phyloP scores from a whole-genome alignment of 2,113 vertebrate genomes.

The Hippoglossus stenolepis region DNA sequence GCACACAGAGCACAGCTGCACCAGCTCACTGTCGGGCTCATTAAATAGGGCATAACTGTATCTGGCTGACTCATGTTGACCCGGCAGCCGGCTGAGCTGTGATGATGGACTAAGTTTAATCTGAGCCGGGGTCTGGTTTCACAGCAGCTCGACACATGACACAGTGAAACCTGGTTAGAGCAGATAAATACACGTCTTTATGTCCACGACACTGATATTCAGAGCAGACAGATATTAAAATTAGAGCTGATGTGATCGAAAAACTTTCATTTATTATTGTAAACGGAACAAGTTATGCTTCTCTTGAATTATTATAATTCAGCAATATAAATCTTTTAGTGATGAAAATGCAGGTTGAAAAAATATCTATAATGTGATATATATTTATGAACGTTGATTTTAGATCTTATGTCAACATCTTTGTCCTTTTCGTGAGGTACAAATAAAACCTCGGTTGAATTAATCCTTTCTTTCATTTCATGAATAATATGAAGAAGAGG shows the following conservation, averaged over 20 bases:
- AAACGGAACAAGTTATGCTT: too few species aligned
- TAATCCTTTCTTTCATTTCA: too few species aligned
- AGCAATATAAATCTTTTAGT: too few species aligned
- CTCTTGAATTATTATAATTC: too few species aligned
- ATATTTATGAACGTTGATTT: too few species aligned
- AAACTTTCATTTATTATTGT: too few species aligned
- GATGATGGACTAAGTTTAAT: conserved; percentile 52
- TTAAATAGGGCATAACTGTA: conserved; percentile 67
- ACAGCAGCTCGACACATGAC: conserved; percentile 23
- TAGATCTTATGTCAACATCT: too few species aligned
- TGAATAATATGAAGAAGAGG: too few species aligned
- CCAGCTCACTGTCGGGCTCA: conserved; percentile 35
- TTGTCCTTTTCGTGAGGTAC: too few species aligned
- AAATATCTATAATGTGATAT: too few species aligned
- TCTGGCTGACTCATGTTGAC: conserved; percentile 54
- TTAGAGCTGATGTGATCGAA: neutral
- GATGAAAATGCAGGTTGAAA: too few species aligned
- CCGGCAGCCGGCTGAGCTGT: conserved; percentile 38
- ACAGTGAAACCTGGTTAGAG: neutral
- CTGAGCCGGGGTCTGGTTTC: conserved; percentile 52
- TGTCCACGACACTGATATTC: neutral
- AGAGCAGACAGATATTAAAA: neutral
- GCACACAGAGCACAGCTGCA: conserved; percentile 28
- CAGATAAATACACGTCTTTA: fast-evolving
- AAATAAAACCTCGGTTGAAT: too few species aligned